A percentile compares a stretch with the other conserved stretches of the same genome.
phyloP scores from a whole-genome alignment of 2,113 vertebrate species.

The Oxygymnocypris stewartii region DNA sequence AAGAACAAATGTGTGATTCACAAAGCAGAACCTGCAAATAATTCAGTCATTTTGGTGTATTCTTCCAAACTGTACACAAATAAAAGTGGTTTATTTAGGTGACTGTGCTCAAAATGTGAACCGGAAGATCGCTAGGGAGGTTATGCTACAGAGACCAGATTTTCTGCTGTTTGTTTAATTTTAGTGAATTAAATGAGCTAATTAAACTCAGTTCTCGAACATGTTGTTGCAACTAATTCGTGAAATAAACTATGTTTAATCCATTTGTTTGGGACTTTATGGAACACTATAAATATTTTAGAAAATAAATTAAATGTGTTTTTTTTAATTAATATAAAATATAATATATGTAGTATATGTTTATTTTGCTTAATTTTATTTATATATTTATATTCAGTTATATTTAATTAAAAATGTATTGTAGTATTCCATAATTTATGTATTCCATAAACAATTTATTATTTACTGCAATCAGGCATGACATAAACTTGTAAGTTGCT shows the following conservation, averaged over 20 bases:
- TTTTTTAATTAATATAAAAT: too few species aligned
- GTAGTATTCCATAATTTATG: neutral
- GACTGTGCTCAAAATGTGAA: neutral
- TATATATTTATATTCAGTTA: neutral
- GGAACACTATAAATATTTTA: neutral
- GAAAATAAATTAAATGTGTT: too few species aligned
- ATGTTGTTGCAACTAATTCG: neutral
- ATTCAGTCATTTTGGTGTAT: conserved; percentile 20
- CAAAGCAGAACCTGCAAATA: conserved; percentile 30
- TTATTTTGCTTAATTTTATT: neutral
- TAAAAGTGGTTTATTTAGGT: conserved; percentile 39
- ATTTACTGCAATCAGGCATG: too few species aligned
- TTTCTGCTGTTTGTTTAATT: neutral
- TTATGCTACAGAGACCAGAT: neutral
- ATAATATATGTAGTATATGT: too few species aligned
- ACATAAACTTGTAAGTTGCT: too few species aligned
- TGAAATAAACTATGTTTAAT: neutral
- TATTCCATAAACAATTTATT: neutral
- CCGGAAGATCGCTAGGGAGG: neutral
- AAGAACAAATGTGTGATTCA: conserved; percentile 25
- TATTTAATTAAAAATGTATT: neutral
- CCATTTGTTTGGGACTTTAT: neutral
- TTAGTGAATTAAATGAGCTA: neutral
- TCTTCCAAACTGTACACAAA: conserved; percentile 38
- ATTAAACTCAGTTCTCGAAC: neutral